phyloP scores from a whole-genome alignment of 1,140 invertebrate genomes.

The Drosophila bifasciata region DNA sequence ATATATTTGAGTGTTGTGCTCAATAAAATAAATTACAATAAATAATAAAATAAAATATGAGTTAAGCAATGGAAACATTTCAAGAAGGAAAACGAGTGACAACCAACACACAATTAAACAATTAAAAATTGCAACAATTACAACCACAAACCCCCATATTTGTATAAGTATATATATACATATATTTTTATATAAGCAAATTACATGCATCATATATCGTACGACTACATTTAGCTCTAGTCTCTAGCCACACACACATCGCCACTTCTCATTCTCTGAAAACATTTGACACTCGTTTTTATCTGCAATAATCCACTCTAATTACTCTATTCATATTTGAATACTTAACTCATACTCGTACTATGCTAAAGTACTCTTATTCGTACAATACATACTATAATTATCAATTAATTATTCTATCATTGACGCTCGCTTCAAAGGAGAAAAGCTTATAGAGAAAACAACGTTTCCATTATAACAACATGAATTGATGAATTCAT shows the following conservation, averaged over 20 bases:
- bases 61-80: slow-evolving; percentile 65
- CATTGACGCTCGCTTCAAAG: slow-evolving; percentile 60
- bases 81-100: slow-evolving; percentile 24
- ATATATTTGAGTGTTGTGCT: slow-evolving; percentile 71
- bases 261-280: slow-evolving; percentile 38
- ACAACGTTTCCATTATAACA: slow-evolving; percentile 69
- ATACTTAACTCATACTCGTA: slow-evolving; percentile 47
- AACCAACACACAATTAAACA: slow-evolving; percentile 21
- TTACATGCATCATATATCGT: slow-evolving; percentile 43
- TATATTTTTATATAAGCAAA: slow-evolving; percentile 73
- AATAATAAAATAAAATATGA: slow-evolving; percentile 27
- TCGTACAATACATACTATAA: too few relatives aligned
- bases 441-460: slow-evolving; percentile 6
- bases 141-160: slow-evolving; percentile 28
- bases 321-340: slow-evolving; percentile 49
- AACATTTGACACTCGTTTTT: slow-evolving; percentile 70
- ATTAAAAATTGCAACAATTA: slow-evolving; percentile 41
- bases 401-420: slow-evolving; percentile 9
- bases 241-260: slow-evolving; percentile 17
- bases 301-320: slow-evolving; percentile 69
- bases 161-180: slow-evolving; percentile 36
- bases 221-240: slow-evolving; percentile 63
- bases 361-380: slow-evolving; percentile 26
- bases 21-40: slow-evolving; percentile 47
- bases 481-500: slow-evolving; percentile 64